These are phyloP conservation scores for Stigmatopora argus DNA, from an alignment of 2,113 vertebrate genomes.

Conservation along the genomic window DNA sequence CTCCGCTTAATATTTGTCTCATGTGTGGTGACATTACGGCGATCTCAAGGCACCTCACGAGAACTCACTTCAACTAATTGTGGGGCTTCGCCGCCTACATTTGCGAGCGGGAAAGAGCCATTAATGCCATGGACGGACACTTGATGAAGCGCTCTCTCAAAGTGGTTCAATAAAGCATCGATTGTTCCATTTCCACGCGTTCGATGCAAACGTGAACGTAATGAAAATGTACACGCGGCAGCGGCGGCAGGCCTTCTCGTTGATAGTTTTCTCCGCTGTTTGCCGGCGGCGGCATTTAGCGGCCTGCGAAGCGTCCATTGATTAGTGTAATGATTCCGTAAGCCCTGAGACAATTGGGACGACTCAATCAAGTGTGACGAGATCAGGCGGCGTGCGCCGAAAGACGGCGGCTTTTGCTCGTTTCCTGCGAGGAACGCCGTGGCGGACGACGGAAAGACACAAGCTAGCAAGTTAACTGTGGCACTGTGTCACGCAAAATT, in stretches of 20 bases:
- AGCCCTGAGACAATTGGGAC: neutral
- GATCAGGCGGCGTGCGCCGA: neutral
- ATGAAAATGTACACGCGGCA: neutral
- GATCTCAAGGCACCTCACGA: neutral
- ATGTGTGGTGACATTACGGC: neutral
- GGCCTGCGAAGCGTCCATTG: neutral
- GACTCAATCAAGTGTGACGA: neutral
- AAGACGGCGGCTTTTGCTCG: too few species aligned
- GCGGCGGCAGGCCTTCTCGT: neutral
- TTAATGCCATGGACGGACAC: neutral
- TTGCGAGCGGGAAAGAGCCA: neutral
- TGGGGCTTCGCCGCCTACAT: neutral
- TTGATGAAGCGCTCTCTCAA: neutral
- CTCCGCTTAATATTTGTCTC: neutral
- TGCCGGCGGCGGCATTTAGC: neutral
- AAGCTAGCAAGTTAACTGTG: too few species aligned
- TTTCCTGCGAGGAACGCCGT: too few species aligned
- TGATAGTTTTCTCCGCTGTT: neutral
- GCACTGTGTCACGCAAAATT: too few species aligned
- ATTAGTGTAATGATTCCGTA: constrained; percentile 2
- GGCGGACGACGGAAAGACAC: too few species aligned
- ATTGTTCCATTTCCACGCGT: neutral
- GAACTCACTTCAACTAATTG: neutral
- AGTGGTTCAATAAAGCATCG: neutral
- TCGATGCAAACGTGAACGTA: neutral